Evolutionary conservation across 2,797 vertebrate genomes (phyloP), one percentile per base, ranked within the genome.

Genomic region (Petrocephalus schoutedeni): DNA sequence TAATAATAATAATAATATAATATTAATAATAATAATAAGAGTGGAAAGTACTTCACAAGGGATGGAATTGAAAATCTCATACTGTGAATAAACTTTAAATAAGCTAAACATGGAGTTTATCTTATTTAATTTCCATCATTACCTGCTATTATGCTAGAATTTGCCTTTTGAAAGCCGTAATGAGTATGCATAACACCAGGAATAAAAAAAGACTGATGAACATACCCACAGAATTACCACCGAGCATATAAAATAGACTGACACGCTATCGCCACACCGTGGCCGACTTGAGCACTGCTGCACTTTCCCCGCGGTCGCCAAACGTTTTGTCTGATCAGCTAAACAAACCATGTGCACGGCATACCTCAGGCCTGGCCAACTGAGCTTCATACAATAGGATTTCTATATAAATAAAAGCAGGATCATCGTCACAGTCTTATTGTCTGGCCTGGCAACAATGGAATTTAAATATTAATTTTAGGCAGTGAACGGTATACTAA

Each of bases 391-490:
- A 80, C 36, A 71, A 36, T 16, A 36, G 67, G 14, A 80, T 49
- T 80, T 80, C 36, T 49, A 19, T n/a, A 80, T 7, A 21, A 45
- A 49, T 49, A 71, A 71, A 36, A 71, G 49, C 49, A 51, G 49
- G 8, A 7, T 51, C 49, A 51, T 51, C 49, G 9, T 51, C 49
- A 7, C 49, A 51, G 28, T 2, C 67, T 71, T 12, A 71, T 71
- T 41, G 36, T 71, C 28, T 41, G 64, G 23, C 64, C 28, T 71
- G 32, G 28, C 41, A 45, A 21, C 41, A 71, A 71, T 36, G 16
- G 67, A 71, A 80, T 80, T 49, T 80, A 80, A 49, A 45, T 80
- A 80, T 45, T 45, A 19, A 80, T 80, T 80, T 49, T 80, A 80
- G 19, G 74, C 41, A 49, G 36, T 3, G 8, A 80, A 80, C 74